Evolutionary conservation across 1,140 invertebrate species (phyloP), one percentile per base, ranked within the genome.

Genomic region (Phortica variegata): DNA sequence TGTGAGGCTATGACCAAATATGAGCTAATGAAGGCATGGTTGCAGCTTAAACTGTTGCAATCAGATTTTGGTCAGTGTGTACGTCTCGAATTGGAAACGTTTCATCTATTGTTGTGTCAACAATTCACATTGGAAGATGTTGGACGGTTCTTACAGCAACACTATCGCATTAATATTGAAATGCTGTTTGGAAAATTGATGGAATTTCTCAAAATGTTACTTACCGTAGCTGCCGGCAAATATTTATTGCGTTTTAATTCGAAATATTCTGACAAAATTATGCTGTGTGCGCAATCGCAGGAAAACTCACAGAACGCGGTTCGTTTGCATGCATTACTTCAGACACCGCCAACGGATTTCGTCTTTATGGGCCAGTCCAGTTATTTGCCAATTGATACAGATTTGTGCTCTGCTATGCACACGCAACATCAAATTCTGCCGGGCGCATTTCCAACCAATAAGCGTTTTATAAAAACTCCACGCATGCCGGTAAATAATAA

Each of bases 1-100:
- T 68, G 62, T 34, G 70, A 73, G 43, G 41, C 60, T 6, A 52
- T 73, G 56, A 56, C 70, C 2, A 68, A 70, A 9, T 68, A 73
- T 41, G 70, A 73, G 19, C 20, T 73, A n/a, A 38, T 73, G 5
- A 44, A 49, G 8, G 52, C 52, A 15, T 73, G 70, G 70, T 38
- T 73, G 8, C 68, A 70, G 31, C 23, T 73, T 9, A 58, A 61
- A 16, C 44, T 73, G 0, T 37, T 66, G 1, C 36, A 57, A 26
- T 20, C 39, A 0, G 40, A 58, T 1, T 2, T 23, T 3, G 62
- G 40, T 0, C 44, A 56, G 10, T 69, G 65, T 44, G 54, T 46
- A 2, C 58, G 70, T 0, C 13, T 73, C 15, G 47, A 58, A 3
- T 6, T 61, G 5, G 32, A 42, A 0, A 51, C 68, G n/a, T 63